Conservation (phyloP, 2,113 vertebrate genomes). For the Cinclus cinclus region DNA sequence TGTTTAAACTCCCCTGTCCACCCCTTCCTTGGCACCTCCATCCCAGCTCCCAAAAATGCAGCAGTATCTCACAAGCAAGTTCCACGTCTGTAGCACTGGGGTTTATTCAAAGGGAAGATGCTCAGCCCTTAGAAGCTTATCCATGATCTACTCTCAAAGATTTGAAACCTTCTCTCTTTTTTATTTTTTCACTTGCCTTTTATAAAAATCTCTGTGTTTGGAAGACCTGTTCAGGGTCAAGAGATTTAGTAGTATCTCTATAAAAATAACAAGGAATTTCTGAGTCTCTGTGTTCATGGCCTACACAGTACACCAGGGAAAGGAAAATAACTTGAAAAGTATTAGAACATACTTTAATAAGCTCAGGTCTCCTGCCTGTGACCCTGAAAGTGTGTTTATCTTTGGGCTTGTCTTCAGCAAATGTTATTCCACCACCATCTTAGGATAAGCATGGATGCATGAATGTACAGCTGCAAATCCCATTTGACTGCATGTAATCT, state of each 20-base stretch:
- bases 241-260: background rate
- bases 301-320: background rate
- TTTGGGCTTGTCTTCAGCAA: background rate
- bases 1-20: fast-evolving
- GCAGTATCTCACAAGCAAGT: background rate
- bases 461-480: conserved; percentile 29
- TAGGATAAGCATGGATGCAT: background rate
- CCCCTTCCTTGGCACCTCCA: background rate
- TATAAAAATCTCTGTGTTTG: background rate
- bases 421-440: background rate
- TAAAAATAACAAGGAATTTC: background rate
- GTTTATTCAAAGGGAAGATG: background rate
- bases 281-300: background rate
- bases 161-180: background rate
- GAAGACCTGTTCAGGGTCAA: background rate
- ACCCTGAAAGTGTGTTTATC: conserved; percentile 28
- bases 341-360: conserved; percentile 11
- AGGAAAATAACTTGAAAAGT: background rate
- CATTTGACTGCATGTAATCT: conserved; percentile 5
- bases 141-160: background rate
- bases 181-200: background rate
- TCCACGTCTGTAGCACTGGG: background rate
- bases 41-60: fast-evolving
- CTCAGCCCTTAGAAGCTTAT: background rate
- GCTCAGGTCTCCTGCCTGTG: background rate